Conservation (phyloP, 2,113 vertebrate species). For the Alligator sinensis region DNA sequence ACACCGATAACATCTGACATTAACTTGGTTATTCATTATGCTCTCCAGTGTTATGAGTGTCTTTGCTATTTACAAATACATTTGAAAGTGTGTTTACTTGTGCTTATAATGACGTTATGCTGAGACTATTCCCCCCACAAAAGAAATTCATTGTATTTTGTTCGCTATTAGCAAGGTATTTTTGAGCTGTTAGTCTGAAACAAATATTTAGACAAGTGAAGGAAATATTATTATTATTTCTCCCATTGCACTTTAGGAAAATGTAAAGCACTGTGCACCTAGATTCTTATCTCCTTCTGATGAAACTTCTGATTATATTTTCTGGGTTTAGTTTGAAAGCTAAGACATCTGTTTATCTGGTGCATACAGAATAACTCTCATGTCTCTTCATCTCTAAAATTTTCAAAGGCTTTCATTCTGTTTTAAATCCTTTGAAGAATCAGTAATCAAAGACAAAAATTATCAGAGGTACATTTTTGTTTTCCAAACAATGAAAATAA, state of each 20-base stretch:
- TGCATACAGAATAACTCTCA: conserved; percentile 85
- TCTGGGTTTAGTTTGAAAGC: conserved; percentile 84
- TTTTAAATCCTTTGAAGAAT: conserved; percentile 88
- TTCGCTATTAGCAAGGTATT: conserved; percentile 73
- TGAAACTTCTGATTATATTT: conserved; percentile 84
- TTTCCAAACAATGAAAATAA: conserved; percentile 89
- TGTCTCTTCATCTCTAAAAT: conserved; percentile 87
- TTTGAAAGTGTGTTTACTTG: conserved; percentile 75
- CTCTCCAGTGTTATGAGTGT: conserved; percentile 55
- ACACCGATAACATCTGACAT: conserved; percentile 75
- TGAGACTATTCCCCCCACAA: conserved; percentile 61
- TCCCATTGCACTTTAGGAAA: conserved; percentile 81
- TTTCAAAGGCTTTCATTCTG: conserved; percentile 89
- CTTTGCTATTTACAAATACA: conserved; percentile 70
- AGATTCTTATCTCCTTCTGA: conserved; percentile 80
- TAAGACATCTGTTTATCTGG: conserved; percentile 88
- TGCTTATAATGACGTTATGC: conserved; percentile 73
- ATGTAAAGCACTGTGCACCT: conserved; percentile 74
- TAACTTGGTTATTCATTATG: conserved; percentile 80
- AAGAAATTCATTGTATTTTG: conserved; percentile 71
- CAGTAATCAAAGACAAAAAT: conserved; percentile 89
- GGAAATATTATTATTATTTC: conserved; percentile 81
- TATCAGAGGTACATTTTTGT: conserved; percentile 90
- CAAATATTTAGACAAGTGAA: conserved; percentile 85
- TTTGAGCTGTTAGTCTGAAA: conserved; percentile 80